Base-by-base conservation (phyloP, 2,888 invertebrate genomes). In the Furcula furcula region DNA sequence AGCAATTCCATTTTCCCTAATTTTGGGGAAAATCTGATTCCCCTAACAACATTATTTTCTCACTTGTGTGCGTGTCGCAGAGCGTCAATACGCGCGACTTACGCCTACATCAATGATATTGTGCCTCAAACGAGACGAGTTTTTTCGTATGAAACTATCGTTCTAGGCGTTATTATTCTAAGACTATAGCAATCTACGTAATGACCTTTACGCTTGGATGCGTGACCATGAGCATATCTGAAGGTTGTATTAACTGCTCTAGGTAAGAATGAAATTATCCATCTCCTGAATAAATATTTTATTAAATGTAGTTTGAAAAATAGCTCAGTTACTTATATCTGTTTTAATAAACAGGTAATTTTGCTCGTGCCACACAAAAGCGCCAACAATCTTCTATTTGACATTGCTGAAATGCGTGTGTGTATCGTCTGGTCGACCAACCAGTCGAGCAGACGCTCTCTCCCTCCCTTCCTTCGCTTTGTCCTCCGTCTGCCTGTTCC, bases 361-460 rank as follows among this genome's bases (percentile, higher is more conserved):
- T 18, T 40, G 40, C 37, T 59, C 61, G 55, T 65, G 63, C 58
- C 67, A 68, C 71, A 75, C 69, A 71, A 75, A 77, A 75, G 73
- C 65, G 66, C 71, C 66, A 71, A 76, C 73, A 77, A 78, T 81
- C 69, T 73, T 18, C 72, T 66, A 68, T 74, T 71, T 76, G 77
- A 75, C 68, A 69, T 69, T 76, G 71, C 68, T 62, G 58, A 44
- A 70, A 74, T 73, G 71, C 74, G 73, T 63, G 78, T 81, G 57
- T 73, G 76, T 71, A 73, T 68, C n/a, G 76, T 72, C 31, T 19
- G 81, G 85, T 86, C 85, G 87, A 74, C 85, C 86, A 85, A 86
- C 86, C 84, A 86, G 86, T 84, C 81, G 74, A 66, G 73, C 78
- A 85, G 85, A 80, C 82, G 75, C 76, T 76, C 84, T 79, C 82